Base-by-base conservation (phyloP, 2,113 vertebrate species). In the Platichthys flesus region DNA sequence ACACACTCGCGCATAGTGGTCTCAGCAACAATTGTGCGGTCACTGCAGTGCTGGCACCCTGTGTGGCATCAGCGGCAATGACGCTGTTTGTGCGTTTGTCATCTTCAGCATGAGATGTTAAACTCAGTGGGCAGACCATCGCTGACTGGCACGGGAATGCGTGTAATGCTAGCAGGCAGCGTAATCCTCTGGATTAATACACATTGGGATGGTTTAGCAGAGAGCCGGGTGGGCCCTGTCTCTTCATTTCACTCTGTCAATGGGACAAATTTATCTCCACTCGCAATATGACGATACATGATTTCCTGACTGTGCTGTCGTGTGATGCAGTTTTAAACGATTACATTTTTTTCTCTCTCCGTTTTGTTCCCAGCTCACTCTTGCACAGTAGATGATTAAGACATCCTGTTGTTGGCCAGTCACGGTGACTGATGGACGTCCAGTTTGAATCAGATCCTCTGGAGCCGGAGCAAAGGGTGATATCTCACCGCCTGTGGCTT, bases 401-500 rank as follows among this genome's bases (percentile, higher is more conserved):
- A 83, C 66, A 47, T 77, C 51, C 23, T 71, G 31, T 73, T 54
- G 35, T 76, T 47, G 64, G 63, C 26, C 56, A 72, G 60, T 67
- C 49, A 76, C 26, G 71, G 56, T 82, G 73, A 83, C 68, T 76
- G 78, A 87, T 80, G 78, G 81, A 59, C 66, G 77, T 89, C 75
- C 24, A 80, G 67, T 78, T 78, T 82, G 81, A 87, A 88, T 83
- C 74, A 75, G 74, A 83, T 80, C 42, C 62, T 83, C 35, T 79
- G 59, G 60, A 85, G 70, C 61, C 73, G 7, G 64, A 85, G 76
- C 28, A 63, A 66, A 70, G 82, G 80, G 68, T 81, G 84, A 86
- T 85, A 85, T 83, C 85, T 90, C 66, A 74, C 76, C 78, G 83
- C 69, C 81, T 83, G 83, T 72, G 73, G 83, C 73, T 84, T 89